These are phyloP conservation scores for Caiman crocodilus DNA, from an alignment of 2,797 vertebrate genomes.

Conservation along the genomic window DNA sequence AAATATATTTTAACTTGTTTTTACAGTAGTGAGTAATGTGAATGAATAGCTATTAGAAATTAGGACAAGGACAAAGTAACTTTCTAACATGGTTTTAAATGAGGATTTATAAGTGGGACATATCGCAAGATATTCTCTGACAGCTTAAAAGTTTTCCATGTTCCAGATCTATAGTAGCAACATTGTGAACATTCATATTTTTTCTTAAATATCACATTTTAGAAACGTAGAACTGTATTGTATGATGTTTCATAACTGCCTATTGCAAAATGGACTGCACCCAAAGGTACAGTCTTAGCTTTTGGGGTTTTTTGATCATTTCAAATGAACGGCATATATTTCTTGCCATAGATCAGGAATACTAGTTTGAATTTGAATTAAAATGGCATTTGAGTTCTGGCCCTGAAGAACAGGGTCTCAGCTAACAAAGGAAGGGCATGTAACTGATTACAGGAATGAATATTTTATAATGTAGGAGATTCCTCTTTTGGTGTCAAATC, in stretches of 20 bases:
- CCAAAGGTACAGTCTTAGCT: neutral
- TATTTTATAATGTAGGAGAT: neutral
- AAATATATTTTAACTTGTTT: neutral
- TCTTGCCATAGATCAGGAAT: neutral
- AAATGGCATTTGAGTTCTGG: neutral
- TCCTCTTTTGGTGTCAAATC: neutral
- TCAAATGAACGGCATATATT: neutral
- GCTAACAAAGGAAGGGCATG: neutral
- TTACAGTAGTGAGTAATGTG: neutral
- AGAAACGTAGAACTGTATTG: neutral
- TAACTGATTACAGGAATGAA: neutral
- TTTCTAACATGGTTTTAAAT: neutral
- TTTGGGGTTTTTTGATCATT: neutral
- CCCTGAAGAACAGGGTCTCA: neutral
- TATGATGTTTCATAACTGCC: neutral
- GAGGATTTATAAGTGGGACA: neutral
- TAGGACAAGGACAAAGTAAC: neutral
- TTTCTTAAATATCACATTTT: neutral
- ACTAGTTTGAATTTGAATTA: neutral
- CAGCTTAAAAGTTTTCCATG: neutral
- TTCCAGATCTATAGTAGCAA: neutral
- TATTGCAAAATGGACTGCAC: neutral
- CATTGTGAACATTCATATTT: neutral
- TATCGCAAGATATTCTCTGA: fast-evolving
- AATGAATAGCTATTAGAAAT: neutral